Evolutionary conservation across 2,797 vertebrate genomes (phyloP), one percentile per base, ranked within the genome.

Genomic region (Amphiprion clarkii): DNA sequence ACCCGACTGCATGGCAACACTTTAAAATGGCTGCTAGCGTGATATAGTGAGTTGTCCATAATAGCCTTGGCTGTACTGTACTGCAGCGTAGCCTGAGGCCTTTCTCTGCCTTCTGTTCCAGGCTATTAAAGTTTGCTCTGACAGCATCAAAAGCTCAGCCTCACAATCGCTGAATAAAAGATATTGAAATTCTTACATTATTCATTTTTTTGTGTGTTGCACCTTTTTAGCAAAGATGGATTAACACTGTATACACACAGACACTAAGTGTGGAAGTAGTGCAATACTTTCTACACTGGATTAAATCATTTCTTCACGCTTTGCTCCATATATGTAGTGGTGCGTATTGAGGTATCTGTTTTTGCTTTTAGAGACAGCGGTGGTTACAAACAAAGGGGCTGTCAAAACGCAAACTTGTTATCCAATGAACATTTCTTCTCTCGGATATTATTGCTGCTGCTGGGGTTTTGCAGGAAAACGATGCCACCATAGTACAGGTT

Each of bases 111-210:
- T 78, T 68, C 85, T 87, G 80, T 90, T 91, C 69, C 83, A 71
- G 81, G 82, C 88, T 84, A 92, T 95, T 94, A 94, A 92, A 91
- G 90, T 90, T 93, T 88, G 83, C 85, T 85, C 78, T 92, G 94
- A 94, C 94, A 87, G 86, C 89, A 82, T 87, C 84, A 82, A 81
- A 88, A 90, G 83, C 86, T 69, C 12, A 56, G 69, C 57, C 80
- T 61, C 17, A 52, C 79, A 88, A 33, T 9, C 73, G 71, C 85
- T 92, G 89, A 92, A 93, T 93, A 93, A 90, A 93, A 92, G 62
- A 91, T 88, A 78, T 79, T 72, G 74, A 91, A 88, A 93, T 88
- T 71, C 76, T 76, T 92, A 40, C 89, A 94, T 93, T 93, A 93
- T 95, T 94, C 75, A 94, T 92, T 87, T 27, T 83, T 82, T 92